Percentiles rank a stretch among this genome's conserved stretches.
Evolutionary conservation across 1,140 invertebrate species (phyloP).

Genomic region (Macrobrachium nipponense): DNA sequence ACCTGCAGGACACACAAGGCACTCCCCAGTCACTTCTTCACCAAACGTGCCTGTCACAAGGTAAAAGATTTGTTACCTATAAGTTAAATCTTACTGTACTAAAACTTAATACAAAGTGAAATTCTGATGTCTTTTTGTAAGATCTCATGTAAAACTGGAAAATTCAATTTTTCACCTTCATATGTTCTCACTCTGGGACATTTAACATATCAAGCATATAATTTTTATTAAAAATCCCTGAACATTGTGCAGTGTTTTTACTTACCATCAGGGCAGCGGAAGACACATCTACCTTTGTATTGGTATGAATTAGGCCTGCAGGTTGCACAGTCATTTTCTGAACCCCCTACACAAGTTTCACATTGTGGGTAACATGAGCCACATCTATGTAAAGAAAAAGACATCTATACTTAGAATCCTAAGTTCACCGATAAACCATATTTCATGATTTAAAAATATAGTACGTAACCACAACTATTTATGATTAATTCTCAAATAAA

Average conservation of each 20-base stretch:
- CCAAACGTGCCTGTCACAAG: constrained; percentile 35
- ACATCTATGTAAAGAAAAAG: constrained; percentile 27
- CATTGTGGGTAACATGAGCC: constrained; percentile 52
- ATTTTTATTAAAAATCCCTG: too few species aligned
- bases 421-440: too few species aligned
- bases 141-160: too few species aligned
- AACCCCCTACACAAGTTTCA: constrained; percentile 48
- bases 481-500: background rate
- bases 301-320: constrained; percentile 47
- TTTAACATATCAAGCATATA: background rate
- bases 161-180: too few species aligned
- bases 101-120: too few species aligned
- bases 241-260: background rate
- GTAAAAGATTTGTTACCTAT: background rate
- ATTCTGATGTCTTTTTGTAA: too few species aligned
- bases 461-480: background rate
- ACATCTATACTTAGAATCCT: background rate
- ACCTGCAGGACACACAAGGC: constrained; percentile 26
- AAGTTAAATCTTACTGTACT: background rate
- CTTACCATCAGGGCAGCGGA: constrained; percentile 47
- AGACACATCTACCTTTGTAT: constrained; percentile 42
- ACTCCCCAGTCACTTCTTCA: constrained; percentile 1
- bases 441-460: background rate
- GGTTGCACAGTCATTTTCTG: constrained; percentile 29
- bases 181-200: background rate